Conservation (phyloP, 2,888 invertebrate genomes). For the Cephus sareptanus region DNA sequence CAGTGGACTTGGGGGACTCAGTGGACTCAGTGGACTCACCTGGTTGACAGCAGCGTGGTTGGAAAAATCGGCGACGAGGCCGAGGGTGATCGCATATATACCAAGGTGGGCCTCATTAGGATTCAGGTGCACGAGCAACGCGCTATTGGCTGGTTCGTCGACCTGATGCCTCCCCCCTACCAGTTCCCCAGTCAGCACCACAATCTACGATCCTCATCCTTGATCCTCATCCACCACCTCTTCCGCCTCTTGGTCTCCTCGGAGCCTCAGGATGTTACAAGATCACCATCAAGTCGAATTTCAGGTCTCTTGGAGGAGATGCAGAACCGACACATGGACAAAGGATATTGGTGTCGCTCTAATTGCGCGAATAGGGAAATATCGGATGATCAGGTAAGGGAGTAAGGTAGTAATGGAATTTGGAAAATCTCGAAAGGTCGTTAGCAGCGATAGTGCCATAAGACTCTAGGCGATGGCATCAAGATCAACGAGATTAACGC, state of each 20-base stretch:
- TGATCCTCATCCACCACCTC: background rate
- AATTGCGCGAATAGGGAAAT: too few species aligned
- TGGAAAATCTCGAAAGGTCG: background rate
- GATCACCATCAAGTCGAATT: background rate
- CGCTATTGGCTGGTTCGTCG: conserved; percentile 63
- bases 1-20: conserved; percentile 35
- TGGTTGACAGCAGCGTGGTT: conserved; percentile 42
- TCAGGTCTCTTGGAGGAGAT: background rate
- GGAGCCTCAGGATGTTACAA: background rate
- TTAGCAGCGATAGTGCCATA: background rate
- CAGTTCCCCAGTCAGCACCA: background rate
- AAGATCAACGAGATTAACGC: background rate
- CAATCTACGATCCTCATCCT: background rate
- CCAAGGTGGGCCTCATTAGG: conserved; percentile 59
- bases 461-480: background rate
- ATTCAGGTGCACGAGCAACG: conserved; percentile 59
- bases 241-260: background rate
- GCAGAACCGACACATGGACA: too few species aligned
- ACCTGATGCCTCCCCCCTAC: conserved; percentile 51
- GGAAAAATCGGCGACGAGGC: conserved; percentile 54
- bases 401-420: too few species aligned
- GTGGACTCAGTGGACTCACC: conserved; percentile 48
- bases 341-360: too few species aligned
- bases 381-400: too few species aligned
- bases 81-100: conserved; percentile 58